Percentiles rank a stretch among this genome's conserved stretches.
These are phyloP conservation scores for Philypnodon macrostomus DNA, from an alignment of 2,797 vertebrate genomes.

Conservation along the genomic window DNA sequence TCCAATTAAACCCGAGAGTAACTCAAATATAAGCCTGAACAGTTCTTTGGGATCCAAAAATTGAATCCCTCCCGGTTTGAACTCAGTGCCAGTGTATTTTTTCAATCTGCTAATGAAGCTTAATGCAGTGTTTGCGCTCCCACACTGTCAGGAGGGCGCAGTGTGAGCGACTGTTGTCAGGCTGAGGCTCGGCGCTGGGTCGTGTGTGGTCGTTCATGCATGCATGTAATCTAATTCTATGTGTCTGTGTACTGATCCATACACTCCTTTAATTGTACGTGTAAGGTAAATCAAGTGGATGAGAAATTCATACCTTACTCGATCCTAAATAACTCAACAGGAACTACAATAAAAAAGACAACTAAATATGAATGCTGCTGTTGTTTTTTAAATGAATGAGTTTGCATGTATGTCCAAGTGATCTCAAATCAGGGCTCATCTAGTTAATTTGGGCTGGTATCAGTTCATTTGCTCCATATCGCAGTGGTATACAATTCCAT, in stretches of 20 bases:
- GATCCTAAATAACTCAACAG: slow-evolving; percentile 44
- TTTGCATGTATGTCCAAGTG: too few species aligned
- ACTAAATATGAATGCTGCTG: not conserved
- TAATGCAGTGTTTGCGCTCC: slow-evolving; percentile 11
- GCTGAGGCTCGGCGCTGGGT: slow-evolving; percentile 46
- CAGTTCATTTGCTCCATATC: too few species aligned
- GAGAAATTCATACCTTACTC: slow-evolving; percentile 52
- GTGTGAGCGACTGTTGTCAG: slow-evolving; percentile 24
- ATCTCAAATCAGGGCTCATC: too few species aligned
- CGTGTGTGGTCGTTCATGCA: slow-evolving; percentile 57
- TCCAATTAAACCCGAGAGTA: slow-evolving; percentile 1
- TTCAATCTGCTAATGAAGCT: slow-evolving; percentile 9
- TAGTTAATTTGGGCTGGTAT: too few species aligned
- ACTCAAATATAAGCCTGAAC: not conserved
- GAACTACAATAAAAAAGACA: slow-evolving; percentile 6
- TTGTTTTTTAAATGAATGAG: not conserved
- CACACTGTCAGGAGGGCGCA: not conserved
- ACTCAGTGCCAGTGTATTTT: slow-evolving; percentile 1
- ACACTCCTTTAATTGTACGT: slow-evolving; percentile 55
- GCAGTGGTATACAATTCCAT: too few species aligned
- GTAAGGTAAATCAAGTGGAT: slow-evolving; percentile 52
- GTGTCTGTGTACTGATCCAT: slow-evolving; percentile 64
- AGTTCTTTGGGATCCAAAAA: not conserved
- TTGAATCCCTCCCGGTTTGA: not conserved
- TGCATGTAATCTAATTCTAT: slow-evolving; percentile 57